phyloP scores from a whole-genome alignment of 2,113 vertebrate genomes.

The Struthio camelus region DNA sequence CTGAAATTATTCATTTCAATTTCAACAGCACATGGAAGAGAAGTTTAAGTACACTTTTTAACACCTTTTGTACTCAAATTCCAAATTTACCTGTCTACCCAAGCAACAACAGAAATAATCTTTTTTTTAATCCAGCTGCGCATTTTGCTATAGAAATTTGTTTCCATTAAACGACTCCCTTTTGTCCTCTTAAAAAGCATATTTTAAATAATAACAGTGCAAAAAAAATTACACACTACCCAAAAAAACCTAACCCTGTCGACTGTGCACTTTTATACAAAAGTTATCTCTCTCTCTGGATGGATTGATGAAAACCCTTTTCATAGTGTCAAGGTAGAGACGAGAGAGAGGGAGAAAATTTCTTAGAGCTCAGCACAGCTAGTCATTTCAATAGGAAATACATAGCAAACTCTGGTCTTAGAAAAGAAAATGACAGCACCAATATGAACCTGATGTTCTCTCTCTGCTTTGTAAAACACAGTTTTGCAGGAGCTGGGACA shows the following conservation, averaged over 20 bases:
- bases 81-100: conserved; percentile 54
- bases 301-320: conserved; percentile 24
- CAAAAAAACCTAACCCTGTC: conserved; percentile 27
- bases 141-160: conserved; percentile 60
- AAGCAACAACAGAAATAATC: conserved; percentile 61
- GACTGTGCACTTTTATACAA: neutral
- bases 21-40: conserved; percentile 1
- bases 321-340: conserved; percentile 20
- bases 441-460: neutral
- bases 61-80: conserved; percentile 61
- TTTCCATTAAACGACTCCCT: conserved; percentile 68
- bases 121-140: conserved; percentile 55
- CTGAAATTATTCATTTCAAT: conserved; percentile 49
- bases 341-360: conserved; percentile 24
- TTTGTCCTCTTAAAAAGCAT: conserved; percentile 67
- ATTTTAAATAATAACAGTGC: conserved; percentile 72
- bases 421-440: conserved; percentile 1
- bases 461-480: conserved; percentile 3
- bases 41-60: conserved; percentile 52
- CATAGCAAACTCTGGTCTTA: neutral
- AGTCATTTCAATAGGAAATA: conserved; percentile 20
- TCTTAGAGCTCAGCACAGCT: neutral
- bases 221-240: conserved; percentile 56
- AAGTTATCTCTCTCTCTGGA: conserved; percentile 48
- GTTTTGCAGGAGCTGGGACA: neutral